Percentiles rank a stretch among this genome's conserved stretches.
Conservation (phyloP, 1,140 invertebrate genomes). For the Doryteuthis pealeii region DNA sequence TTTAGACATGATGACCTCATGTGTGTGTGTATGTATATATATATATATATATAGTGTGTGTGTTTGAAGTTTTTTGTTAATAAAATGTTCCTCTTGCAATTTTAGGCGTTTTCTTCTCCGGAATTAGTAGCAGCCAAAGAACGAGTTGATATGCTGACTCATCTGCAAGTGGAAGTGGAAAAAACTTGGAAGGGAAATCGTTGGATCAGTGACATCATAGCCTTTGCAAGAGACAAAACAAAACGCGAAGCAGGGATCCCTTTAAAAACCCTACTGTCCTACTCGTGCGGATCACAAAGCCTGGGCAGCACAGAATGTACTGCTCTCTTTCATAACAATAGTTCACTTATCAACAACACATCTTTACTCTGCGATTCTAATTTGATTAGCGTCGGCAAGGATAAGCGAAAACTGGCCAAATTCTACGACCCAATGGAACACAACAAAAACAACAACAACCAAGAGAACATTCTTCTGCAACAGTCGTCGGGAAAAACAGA, state of each 20-base stretch:
- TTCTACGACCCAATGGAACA: slow-evolving; percentile 50
- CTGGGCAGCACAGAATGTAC: slow-evolving; percentile 4
- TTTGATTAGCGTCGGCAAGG: slow-evolving; percentile 50
- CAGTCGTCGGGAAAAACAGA: slow-evolving; percentile 33
- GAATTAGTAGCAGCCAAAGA: slow-evolving; percentile 85
- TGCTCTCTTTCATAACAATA: slow-evolving; percentile 37
- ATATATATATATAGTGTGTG: no score
- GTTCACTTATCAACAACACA: slow-evolving; percentile 24
- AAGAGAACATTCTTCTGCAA: slow-evolving; percentile 13
- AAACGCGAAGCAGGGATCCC: slow-evolving; percentile 50
- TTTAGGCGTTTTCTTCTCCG: slow-evolving; percentile 81
- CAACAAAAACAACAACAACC: slow-evolving; percentile 25
- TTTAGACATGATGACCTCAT: no score
- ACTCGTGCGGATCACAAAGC: slow-evolving; percentile 14
- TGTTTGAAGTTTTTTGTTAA: no score
- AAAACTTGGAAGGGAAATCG: slow-evolving; percentile 86
- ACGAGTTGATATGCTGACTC: slow-evolving; percentile 71
- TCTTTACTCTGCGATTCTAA: slow-evolving; percentile 39
- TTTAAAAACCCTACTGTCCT: slow-evolving; percentile 36
- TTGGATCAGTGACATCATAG: slow-evolving; percentile 93
- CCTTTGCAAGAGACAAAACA: slow-evolving; percentile 82
- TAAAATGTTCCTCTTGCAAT: neutral
- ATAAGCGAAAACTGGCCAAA: slow-evolving; percentile 50
- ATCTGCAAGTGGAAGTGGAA: slow-evolving; percentile 55
- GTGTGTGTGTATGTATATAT: no score